Percentiles rank a stretch among this genome's conserved stretches.
Conservation (phyloP, 2,113 vertebrate genomes). For the Salvator merianae region DNA sequence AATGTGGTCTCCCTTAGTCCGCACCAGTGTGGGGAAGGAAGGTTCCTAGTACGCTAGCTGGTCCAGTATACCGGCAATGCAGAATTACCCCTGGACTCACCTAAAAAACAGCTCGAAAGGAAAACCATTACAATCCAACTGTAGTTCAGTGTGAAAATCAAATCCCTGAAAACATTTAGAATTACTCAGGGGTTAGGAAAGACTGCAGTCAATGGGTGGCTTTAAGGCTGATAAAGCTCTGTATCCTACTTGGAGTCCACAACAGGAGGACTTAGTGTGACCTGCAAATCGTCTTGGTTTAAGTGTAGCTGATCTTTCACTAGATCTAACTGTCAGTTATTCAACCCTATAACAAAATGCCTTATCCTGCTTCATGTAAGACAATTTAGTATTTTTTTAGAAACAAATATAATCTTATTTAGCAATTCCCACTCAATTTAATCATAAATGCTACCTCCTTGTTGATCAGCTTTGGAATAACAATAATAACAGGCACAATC, state of each 20-base stretch:
- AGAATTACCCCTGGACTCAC: not conserved
- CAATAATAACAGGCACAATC: constrained; percentile 37
- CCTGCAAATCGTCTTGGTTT: not conserved
- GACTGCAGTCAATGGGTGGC: not conserved
- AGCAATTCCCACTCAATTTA: constrained; percentile 48
- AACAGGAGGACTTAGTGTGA: not conserved
- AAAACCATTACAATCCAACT: not conserved
- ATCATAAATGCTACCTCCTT: constrained; percentile 54
- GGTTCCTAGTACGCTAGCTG: no score
- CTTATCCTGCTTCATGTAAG: not conserved
- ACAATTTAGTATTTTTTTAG: not conserved
- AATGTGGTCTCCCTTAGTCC: no score
- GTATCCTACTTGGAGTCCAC: constrained; percentile 1
- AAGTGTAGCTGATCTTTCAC: constrained; percentile 14
- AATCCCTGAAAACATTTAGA: not conserved
- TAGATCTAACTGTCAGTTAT: not conserved
- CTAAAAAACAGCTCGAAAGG: not conserved
- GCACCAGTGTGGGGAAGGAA: no score
- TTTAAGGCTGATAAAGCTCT: not conserved
- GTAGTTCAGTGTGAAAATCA: not conserved
- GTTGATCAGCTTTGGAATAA: constrained; percentile 49
- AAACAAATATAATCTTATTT: not conserved
- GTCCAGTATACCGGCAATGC: no score
- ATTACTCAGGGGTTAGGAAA: not conserved
- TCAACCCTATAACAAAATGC: fast-evolving